Evolutionary conservation across 2,888 invertebrate genomes (phyloP), one percentile per base, ranked within the genome.

Genomic region (Anarsia innoxiella): DNA sequence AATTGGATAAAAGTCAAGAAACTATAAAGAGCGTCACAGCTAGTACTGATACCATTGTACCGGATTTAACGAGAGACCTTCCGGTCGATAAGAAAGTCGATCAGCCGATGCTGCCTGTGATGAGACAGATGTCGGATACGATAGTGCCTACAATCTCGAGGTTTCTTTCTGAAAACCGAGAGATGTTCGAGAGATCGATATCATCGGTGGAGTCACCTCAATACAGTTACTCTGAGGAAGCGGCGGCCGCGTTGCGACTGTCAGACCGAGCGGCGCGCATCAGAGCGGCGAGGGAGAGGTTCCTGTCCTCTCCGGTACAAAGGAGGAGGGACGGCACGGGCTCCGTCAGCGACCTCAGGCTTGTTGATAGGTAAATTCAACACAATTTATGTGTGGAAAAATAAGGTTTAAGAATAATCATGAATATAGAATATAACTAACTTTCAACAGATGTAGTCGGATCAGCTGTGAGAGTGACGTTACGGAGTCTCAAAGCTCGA

Each of bases 261-360:
- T 49, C 83, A 1, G 83, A 82, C 28, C 66, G 83, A 40, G 89
- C 90, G 0, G 79, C 86, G n/a, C 88, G 88, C 44, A 71, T 93
- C 6, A 86, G 88, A 47, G 88, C 86, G 40, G 93, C 93, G 0
- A 90, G 91, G 54, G 92, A 93, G 50, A 89, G 88, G 47, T 93
- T 93, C 50, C 60, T 93, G 8, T 79, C 87, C 1, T 80, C 86
- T 1, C 68, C 77, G n/a, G 25, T 63, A 9, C 67, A 77, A 0
- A 77, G 82, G 68, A 66, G 83, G 42, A 54, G 79, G 23, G 82
- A 83, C 38, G 80, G 80, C 1, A 83, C 80, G 0, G 82, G 76
- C 45, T 84, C 84, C 3, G 73, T 79, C 0, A 79, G 66, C 40
- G 84, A 84, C 46, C 57, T 84, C 41, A 69, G 82, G 34, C 75